Percentiles rank a stretch among this genome's conserved stretches.
These are phyloP conservation scores for Cranoglanis bouderius DNA, from an alignment of 2,113 vertebrate species.

Conservation along the genomic window DNA sequence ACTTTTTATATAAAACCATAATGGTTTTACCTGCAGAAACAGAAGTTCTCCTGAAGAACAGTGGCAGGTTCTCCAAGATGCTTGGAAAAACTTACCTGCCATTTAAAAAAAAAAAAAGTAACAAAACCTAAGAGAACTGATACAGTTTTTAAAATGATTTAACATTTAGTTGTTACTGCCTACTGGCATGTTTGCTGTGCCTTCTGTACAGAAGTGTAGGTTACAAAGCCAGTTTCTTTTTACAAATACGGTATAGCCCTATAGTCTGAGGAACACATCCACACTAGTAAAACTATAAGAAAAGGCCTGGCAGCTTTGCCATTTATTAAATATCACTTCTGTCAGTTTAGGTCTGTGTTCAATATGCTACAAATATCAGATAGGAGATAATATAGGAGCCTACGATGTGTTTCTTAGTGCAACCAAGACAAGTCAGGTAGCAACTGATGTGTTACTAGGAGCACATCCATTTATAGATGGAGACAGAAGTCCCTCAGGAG, in stretches of 20 bases:
- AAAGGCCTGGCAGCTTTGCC: background rate
- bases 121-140: background rate
- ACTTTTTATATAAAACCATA: background rate
- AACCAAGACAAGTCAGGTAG: background rate
- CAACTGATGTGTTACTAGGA: background rate
- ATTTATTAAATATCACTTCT: background rate
- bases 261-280: background rate
- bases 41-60: background rate
- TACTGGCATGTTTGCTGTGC: background rate
- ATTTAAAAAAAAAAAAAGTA: background rate
- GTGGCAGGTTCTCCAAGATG: background rate
- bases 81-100: background rate
- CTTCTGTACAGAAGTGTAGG: background rate
- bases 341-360: background rate
- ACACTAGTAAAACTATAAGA: background rate
- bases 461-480: background rate
- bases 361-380: background rate
- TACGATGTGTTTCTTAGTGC: background rate
- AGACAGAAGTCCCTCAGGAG: slow-evolving; percentile 1
- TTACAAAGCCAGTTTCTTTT: background rate
- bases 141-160: background rate
- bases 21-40: background rate
- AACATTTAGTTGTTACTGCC: background rate
- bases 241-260: background rate
- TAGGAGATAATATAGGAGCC: background rate